Conservation (phyloP, 2,113 vertebrate species). For the Prionailurus bengalensis region DNA sequence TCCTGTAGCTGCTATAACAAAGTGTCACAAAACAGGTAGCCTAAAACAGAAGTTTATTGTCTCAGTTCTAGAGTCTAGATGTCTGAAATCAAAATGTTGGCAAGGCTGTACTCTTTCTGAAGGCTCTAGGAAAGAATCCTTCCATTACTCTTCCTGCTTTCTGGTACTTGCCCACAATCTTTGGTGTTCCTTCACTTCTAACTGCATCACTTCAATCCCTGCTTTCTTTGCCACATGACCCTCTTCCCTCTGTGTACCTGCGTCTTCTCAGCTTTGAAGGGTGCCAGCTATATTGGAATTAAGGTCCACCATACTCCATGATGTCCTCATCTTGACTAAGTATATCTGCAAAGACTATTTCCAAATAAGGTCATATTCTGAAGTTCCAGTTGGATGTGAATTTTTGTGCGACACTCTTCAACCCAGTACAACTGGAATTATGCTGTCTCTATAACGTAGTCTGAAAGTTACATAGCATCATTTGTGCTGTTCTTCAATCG, state of each 20-base stretch:
- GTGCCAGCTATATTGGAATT: not conserved
- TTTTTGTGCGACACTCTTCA: not conserved
- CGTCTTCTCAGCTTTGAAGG: not conserved
- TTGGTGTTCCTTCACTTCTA: not conserved
- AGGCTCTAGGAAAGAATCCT: not conserved
- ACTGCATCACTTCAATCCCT: not conserved
- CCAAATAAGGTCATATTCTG: not conserved
- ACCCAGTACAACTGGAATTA: not conserved
- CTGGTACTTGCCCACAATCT: not conserved
- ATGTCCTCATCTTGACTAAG: conserved; percentile 6
- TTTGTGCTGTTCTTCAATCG: not conserved
- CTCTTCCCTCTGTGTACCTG: not conserved
- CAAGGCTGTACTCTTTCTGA: not conserved
- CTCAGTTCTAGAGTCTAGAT: not conserved
- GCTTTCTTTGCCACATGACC: not conserved
- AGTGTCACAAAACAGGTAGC: not conserved
- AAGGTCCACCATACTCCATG: not conserved
- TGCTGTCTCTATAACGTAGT: not conserved
- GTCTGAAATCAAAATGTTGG: not conserved
- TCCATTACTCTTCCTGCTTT: not conserved
- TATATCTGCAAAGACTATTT: not conserved
- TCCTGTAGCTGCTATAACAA: not conserved
- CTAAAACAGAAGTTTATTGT: not conserved
- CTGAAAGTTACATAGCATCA: not conserved
- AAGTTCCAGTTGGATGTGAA: not conserved